These are phyloP conservation scores for Thymelicus sylvestris DNA, from an alignment of 2,888 invertebrate genomes.

Conservation along the genomic window DNA sequence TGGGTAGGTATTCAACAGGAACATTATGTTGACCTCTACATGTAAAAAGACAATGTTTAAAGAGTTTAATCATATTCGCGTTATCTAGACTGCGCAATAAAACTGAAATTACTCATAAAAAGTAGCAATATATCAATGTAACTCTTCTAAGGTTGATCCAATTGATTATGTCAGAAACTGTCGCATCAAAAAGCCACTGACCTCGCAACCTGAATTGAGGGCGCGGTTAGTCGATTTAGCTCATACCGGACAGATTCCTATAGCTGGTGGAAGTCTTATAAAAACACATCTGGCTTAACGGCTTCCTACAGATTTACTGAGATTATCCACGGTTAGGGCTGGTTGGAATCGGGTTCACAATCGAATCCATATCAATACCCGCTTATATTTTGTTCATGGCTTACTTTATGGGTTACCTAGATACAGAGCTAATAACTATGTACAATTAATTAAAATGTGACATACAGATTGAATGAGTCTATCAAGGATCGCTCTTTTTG, in stretches of 20 bases:
- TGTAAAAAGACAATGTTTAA: too few species aligned
- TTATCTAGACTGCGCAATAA: too few species aligned
- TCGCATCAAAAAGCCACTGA: slow-evolving; percentile 9
- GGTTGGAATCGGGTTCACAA: neutral
- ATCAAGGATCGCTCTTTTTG: too few species aligned
- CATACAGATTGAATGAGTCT: too few species aligned
- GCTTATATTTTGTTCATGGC: neutral
- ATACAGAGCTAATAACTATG: too few species aligned
- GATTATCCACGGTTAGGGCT: slow-evolving; percentile 59
- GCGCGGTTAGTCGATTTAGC: slow-evolving; percentile 38
- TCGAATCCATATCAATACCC: neutral
- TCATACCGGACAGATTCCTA: slow-evolving; percentile 33
- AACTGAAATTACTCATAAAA: neutral
- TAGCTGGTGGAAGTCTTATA: slow-evolving; percentile 61
- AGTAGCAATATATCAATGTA: neutral
- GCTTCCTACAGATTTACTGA: slow-evolving; percentile 70
- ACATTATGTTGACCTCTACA: too few species aligned
- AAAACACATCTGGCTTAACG: slow-evolving; percentile 61
- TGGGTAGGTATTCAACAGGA: too few species aligned
- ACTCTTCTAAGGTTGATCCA: neutral
- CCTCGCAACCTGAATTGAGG: slow-evolving; percentile 24
- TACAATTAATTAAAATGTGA: too few species aligned
- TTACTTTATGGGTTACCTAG: neutral
- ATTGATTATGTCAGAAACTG: slow-evolving; percentile 4
- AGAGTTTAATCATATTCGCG: too few species aligned